Base-by-base conservation (phyloP, 2,888 invertebrate genomes). In the Rhamphomyia laevipes region DNA sequence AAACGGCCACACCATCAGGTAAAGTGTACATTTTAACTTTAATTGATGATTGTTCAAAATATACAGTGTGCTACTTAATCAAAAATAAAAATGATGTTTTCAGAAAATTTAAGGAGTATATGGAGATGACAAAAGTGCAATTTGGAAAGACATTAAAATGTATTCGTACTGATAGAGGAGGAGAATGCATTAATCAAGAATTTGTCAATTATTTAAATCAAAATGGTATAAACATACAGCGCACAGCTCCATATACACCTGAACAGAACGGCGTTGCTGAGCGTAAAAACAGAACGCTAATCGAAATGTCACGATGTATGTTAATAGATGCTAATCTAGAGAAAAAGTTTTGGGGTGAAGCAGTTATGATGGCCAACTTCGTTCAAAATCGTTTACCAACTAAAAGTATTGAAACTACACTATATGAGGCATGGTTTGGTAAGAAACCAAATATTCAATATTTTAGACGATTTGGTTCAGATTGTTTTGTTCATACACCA, bases 11-110 rank as follows among this genome's bases (percentile, higher is more conserved):
- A 3, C 53, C 53, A 30, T 50, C 58, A 16, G 55, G 55, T 17
- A 58, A 58, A 37, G 51, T 56, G 31, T 62, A 60, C 48, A 41
- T 61, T 3, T 13, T 63, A 9, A 63, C 60, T 0, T 51, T 65
- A 44, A 62, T 61, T 5, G 62, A 65, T 45, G 63, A 65, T 49
- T 63, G 48, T 50, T 60, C 59, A 16, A 52, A 57, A 31, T 63
- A 53, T 47, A 58, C 58, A 17, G 43, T 46, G 1, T 48, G 62
- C 38, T 59, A 55, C 49, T 42, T 63, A 1, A 15, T 63, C 9
- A 45, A 47, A 37, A 31, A 58, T 18, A 61, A 61, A 49, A 56
- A 52, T 3, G 57, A 61, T 45, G 55, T 47, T 17, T 44, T 57
- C 18, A 51, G 53, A 53, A 41, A 58, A 45, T 54, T 54, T 47